Conservation (phyloP, 2,113 vertebrate species). For the Tretioscincus oriximinensis region DNA sequence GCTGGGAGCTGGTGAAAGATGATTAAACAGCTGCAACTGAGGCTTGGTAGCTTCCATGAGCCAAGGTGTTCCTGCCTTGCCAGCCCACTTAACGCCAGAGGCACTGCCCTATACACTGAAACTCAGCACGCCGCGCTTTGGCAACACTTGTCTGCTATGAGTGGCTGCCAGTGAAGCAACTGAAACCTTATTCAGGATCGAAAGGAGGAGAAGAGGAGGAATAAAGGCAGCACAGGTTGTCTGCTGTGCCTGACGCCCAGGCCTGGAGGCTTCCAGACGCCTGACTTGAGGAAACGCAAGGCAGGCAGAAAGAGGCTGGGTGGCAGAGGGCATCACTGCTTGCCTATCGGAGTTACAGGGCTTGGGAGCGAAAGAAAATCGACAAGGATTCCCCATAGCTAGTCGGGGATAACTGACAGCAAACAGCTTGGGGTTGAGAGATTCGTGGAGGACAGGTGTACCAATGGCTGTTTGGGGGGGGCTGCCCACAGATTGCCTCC, state of each 20-base stretch:
- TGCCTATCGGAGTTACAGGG: slow-evolving; percentile 61
- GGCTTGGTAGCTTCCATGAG: not conserved
- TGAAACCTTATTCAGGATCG: slow-evolving; percentile 50
- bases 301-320: slow-evolving; percentile 64
- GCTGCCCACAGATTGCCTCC: too few species aligned
- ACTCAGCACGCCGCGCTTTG: slow-evolving; percentile 32
- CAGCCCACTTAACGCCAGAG: not conserved
- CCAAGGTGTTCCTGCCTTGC: not conserved
- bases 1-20: not conserved
- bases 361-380: not conserved
- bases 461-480: too few species aligned
- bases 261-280: slow-evolving; percentile 68
- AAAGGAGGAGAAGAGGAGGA: slow-evolving; percentile 56
- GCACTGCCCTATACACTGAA: slow-evolving; percentile 39
- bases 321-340: slow-evolving; percentile 69
- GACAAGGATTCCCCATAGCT: not conserved
- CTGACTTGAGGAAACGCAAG: slow-evolving; percentile 76
- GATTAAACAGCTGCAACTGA: not conserved
- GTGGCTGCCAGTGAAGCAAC: slow-evolving; percentile 56
- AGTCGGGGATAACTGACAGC: too few species aligned
- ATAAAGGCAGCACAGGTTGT: slow-evolving; percentile 56
- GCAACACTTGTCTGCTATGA: slow-evolving; percentile 28
- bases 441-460: not conserved
- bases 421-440: not conserved
- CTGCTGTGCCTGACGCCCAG: slow-evolving; percentile 65